Conservation (phyloP, 2,888 invertebrate species). For the Nymphalis c-album region DNA sequence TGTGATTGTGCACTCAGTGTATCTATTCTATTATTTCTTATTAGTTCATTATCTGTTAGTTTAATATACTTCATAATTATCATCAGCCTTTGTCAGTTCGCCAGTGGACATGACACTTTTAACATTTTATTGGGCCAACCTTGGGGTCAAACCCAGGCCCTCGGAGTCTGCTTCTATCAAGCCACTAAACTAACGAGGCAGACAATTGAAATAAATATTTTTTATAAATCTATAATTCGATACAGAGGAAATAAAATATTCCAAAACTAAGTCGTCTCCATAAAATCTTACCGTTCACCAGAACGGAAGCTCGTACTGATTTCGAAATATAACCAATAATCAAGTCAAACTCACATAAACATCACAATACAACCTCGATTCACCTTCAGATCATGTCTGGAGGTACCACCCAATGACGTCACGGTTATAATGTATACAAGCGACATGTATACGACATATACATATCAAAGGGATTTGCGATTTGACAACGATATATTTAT, state of each 20-base stretch:
- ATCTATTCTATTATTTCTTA: too few species aligned
- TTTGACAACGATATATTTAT: too few species aligned
- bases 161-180: too few species aligned
- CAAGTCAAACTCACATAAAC: constrained; percentile 40
- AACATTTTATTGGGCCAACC: too few species aligned
- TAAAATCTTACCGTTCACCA: constrained; percentile 34
- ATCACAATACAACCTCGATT: constrained; percentile 33
- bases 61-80: too few species aligned
- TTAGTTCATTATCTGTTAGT: too few species aligned
- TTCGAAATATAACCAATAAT: constrained; percentile 56
- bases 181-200: too few species aligned
- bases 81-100: too few species aligned
- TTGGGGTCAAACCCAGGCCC: too few species aligned
- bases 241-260: not conserved
- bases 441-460: not conserved
- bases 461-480: not conserved
- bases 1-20: too few species aligned
- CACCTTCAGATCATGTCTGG: constrained; percentile 22
- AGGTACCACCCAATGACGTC: constrained; percentile 4
- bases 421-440: not conserved
- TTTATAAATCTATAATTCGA: not conserved
- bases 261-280: constrained; percentile 37
- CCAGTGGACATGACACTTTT: too few species aligned
- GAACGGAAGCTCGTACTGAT: constrained; percentile 57
- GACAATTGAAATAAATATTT: too few species aligned